These are phyloP conservation scores for Trogon surrucura DNA, from an alignment of 2,113 vertebrate species.

Conservation along the genomic window DNA sequence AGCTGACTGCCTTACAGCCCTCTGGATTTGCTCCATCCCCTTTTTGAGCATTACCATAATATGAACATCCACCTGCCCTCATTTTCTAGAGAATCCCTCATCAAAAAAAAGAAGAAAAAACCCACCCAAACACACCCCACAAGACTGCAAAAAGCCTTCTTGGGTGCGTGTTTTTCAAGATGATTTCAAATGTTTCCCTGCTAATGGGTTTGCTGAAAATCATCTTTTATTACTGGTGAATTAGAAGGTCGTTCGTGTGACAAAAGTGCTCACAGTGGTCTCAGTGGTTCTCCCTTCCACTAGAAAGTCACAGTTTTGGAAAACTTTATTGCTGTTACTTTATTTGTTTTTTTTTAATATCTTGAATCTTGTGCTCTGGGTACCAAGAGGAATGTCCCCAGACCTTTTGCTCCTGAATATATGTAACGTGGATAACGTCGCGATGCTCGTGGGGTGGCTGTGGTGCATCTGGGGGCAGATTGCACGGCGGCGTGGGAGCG, in stretches of 20 bases:
- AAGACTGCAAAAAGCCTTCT: not conserved
- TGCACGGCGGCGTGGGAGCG: accelerated
- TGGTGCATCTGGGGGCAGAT: not conserved
- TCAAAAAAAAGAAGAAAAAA: not conserved
- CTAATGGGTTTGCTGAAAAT: not conserved
- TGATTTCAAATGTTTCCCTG: not conserved
- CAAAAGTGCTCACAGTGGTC: accelerated
- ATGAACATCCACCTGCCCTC: not conserved
- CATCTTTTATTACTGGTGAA: not conserved
- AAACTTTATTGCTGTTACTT: not conserved
- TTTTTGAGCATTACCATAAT: not conserved
- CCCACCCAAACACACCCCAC: not conserved
- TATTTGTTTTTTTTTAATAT: not conserved
- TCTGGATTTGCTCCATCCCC: not conserved
- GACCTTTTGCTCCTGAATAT: not conserved
- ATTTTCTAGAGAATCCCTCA: not conserved
- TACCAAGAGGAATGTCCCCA: not conserved
- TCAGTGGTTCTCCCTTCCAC: not conserved
- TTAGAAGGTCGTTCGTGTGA: not conserved
- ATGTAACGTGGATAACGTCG: not conserved
- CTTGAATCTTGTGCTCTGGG: not conserved
- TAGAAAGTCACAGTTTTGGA: not conserved
- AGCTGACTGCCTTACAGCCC: not conserved
- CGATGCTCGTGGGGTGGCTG: accelerated
- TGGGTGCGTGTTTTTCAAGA: not conserved